Percentiles rank a stretch among this genome's conserved stretches.
phyloP scores from a whole-genome alignment of 2,113 vertebrate genomes.

The Herpetotheres cachinnans region DNA sequence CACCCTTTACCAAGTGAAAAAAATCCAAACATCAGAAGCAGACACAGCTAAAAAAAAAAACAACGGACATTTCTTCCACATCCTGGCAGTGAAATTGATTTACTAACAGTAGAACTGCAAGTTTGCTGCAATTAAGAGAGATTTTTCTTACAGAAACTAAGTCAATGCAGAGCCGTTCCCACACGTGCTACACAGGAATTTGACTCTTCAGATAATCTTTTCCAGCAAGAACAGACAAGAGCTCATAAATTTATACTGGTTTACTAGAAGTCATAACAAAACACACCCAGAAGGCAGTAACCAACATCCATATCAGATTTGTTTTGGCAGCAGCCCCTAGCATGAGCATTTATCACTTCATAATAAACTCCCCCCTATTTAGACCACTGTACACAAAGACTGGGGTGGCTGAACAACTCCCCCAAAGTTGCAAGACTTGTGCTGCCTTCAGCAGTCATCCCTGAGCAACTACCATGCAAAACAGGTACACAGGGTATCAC shows the following conservation, averaged over 20 bases:
- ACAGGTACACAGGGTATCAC: not conserved
- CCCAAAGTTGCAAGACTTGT: not conserved
- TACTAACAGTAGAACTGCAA: not conserved
- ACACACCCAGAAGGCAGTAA: not conserved
- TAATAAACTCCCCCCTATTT: not conserved
- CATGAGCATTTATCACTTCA: not conserved
- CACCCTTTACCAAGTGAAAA: not conserved
- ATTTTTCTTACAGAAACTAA: not conserved
- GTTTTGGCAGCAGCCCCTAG: not conserved
- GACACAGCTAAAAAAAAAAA: too few species aligned
- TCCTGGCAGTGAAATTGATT: not conserved
- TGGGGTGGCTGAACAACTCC: not conserved
- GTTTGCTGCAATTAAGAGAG: not conserved
- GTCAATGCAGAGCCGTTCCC: not conserved
- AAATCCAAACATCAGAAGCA: too few species aligned
- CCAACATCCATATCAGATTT: not conserved
- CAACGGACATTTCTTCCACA: not conserved
- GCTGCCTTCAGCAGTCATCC: not conserved
- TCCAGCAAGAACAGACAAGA: not conserved
- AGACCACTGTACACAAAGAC: not conserved
- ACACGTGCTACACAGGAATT: not conserved
- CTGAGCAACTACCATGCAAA: not conserved
- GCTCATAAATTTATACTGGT: not conserved
- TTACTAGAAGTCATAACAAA: not conserved
- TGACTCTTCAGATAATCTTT: not conserved